These are phyloP conservation scores for Thripadectes ignobilis DNA, from an alignment of 2,797 vertebrate species.

Conservation along the genomic window DNA sequence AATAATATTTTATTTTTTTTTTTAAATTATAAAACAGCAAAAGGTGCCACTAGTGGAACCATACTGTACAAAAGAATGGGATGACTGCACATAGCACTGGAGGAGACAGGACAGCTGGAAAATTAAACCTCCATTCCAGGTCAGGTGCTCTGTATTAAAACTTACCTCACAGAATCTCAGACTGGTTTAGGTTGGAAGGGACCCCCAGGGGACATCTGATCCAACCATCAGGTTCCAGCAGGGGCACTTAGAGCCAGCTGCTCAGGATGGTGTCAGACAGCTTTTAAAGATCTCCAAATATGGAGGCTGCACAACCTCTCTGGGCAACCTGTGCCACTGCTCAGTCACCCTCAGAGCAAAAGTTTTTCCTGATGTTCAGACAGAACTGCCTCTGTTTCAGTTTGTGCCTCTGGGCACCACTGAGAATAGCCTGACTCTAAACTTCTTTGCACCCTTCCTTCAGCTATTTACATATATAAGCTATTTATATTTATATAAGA, in stretches of 20 bases:
- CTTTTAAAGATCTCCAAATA: neutral
- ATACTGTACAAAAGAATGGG: neutral
- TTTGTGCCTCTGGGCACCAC: neutral
- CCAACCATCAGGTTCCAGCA: neutral
- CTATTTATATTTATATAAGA: neutral
- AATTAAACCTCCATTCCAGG: neutral
- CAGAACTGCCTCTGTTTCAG: neutral
- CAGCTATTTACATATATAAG: neutral
- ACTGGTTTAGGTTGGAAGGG: neutral
- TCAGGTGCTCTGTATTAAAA: neutral
- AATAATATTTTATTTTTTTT: no score
- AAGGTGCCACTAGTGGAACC: neutral
- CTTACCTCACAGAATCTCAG: neutral
- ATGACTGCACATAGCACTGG: neutral
- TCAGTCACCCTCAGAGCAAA: neutral
- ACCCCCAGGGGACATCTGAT: neutral
- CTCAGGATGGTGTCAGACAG: neutral
- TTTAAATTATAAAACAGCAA: neutral
- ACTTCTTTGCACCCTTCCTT: neutral
- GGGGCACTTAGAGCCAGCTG: neutral
- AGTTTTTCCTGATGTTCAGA: neutral
- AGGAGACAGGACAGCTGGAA: neutral
- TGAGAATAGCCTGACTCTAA: neutral
- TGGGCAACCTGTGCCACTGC: neutral
- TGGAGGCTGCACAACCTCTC: neutral